These are phyloP conservation scores for Pteruthius melanotis DNA, from an alignment of 2,113 vertebrate genomes.

Conservation along the genomic window DNA sequence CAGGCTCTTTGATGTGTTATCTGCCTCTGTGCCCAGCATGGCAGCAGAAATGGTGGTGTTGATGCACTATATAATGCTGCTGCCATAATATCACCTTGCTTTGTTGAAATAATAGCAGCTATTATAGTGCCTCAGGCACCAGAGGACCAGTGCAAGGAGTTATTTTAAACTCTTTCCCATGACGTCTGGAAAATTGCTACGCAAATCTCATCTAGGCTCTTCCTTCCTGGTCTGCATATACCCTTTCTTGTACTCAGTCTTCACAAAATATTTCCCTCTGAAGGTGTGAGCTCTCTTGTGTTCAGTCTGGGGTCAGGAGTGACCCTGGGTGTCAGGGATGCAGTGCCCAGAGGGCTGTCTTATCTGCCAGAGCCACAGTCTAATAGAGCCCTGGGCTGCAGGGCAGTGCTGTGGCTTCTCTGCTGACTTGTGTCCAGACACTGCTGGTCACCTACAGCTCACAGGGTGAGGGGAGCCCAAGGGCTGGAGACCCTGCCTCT, in stretches of 20 bases:
- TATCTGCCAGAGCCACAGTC: background rate
- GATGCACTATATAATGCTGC: background rate
- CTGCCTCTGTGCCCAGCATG: background rate
- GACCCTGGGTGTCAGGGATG: background rate
- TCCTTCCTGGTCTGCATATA: background rate
- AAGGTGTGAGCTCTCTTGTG: background rate
- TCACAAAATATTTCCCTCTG: background rate
- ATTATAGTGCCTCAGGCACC: background rate
- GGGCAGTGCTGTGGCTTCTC: background rate
- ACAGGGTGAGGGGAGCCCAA: background rate
- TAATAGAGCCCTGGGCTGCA: background rate
- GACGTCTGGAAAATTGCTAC: background rate
- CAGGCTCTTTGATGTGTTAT: slow-evolving; percentile 52
- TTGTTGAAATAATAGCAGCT: slow-evolving; percentile 22
- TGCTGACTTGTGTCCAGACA: rapidly evolving
- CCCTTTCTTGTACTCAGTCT: background rate
- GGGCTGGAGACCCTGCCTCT: background rate
- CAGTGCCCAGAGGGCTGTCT: background rate
- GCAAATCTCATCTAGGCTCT: background rate
- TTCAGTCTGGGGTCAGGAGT: background rate
- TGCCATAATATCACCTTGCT: slow-evolving; percentile 11
- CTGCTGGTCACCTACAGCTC: background rate
- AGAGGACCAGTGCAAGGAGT: background rate
- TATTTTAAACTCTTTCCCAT: slow-evolving; percentile 30
- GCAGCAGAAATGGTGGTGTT: background rate